Base-by-base conservation (phyloP, 2,113 vertebrate genomes). In the Elaphurus davidianus region DNA sequence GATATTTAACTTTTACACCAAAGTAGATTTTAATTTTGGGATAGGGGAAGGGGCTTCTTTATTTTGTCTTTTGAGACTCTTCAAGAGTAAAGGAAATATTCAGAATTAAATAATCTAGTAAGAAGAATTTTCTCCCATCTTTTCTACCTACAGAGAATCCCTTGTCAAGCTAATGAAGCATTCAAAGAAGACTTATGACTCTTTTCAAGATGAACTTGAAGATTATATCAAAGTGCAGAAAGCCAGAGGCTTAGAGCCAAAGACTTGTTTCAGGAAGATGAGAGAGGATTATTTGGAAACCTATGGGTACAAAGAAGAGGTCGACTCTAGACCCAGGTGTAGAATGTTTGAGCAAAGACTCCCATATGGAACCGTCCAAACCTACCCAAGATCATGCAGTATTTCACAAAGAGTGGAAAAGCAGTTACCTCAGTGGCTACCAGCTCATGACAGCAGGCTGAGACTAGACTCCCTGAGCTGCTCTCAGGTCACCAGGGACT, bases 221-320 rank as follows among this genome's bases (percentile, higher is more conserved):
- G 99, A 99, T 98, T 99, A 99, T 96, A 99, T 99, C 94, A 98
- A 99, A 98, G 99, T 99, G 13, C 99, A 99, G 97, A 99, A 99
- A 98, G 99, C 99, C 71, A 98, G 99, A 91, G 99, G 98, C n/a
- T 97, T 99, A 97, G 98, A 98, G 52, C 99, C 99, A 82, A 99
- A 99, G 98, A 98, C 96, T 67, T 91, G 97, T 91, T 97, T 98
- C 89, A 98, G 98, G 96, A 98, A 97, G 40, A 87, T 91, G 90
- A 97, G 95, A 52, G 94, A 97, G 40, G 91, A 96, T 81, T 98
- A 95, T 36, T 83, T 95, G 86, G 98, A 98, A 86, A 95, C 93
- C 27, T 85, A 78, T 78, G 94, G 89, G 27, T 96, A 93, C 21
- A 98, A 98, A 84, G 95, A 94, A 19, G 97, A 98, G 43, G 14